Conservation (phyloP, 2,888 invertebrate species). For the Pseudoips prasinana region DNA sequence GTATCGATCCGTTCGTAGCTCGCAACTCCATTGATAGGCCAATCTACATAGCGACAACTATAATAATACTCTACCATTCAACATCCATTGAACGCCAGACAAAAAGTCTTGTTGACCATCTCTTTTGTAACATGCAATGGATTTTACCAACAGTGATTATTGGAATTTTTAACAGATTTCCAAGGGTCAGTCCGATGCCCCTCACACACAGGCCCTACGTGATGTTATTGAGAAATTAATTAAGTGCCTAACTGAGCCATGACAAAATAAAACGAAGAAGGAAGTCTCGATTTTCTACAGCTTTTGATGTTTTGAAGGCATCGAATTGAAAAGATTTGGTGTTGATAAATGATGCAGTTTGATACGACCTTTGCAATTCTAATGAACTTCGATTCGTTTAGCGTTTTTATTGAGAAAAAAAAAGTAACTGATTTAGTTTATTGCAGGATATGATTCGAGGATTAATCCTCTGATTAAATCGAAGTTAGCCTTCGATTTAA, state of each 20-base stretch:
- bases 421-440: constrained; percentile 20
- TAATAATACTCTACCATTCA: constrained; percentile 25
- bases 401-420: constrained; percentile 25
- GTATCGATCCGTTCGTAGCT: constrained; percentile 41
- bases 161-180: constrained; percentile 6
- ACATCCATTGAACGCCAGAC: constrained; percentile 14
- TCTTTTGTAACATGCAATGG: constrained; percentile 9
- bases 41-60: constrained; percentile 39
- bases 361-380: constrained; percentile 29
- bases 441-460: too few species aligned
- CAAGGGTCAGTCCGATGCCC: constrained; percentile 43
- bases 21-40: constrained; percentile 35
- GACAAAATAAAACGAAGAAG: constrained; percentile 39
- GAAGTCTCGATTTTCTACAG: constrained; percentile 37
- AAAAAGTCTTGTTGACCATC: constrained; percentile 8
- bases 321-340: constrained; percentile 23
- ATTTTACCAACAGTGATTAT: constrained; percentile 7
- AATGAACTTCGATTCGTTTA: constrained; percentile 12
- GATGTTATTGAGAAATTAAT: constrained; percentile 65
- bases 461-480: too few species aligned
- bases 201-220: constrained; percentile 54
- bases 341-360: constrained; percentile 35
- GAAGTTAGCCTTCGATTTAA: too few species aligned
- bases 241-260: constrained; percentile 41
- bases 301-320: constrained; percentile 15